Evolutionary conservation across 2,888 invertebrate genomes (phyloP), one percentile per base, ranked within the genome.

Genomic region (Agrotis exclamationis): DNA sequence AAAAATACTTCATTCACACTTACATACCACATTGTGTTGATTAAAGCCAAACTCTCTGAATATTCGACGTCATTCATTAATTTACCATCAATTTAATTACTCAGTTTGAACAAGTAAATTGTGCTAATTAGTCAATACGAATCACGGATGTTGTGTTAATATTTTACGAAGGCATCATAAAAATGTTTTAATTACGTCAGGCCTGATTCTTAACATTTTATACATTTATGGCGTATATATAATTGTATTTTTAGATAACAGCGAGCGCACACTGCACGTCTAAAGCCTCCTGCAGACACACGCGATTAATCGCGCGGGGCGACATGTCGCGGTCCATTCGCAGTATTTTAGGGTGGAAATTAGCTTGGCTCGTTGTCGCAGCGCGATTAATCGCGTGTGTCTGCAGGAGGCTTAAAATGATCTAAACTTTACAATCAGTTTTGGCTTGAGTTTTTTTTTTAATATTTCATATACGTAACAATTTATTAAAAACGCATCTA

Each of bases 81-180:
- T 56, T 39, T 16, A 22, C 0, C 9, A 39, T 28, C 22, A 48
- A 28, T 13, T 63, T 28, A 44, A 70, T 59, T 48, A 59, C 9
- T 22, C 33, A 51, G 45, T 18, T 48, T 22, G 2, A 65, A 53
- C 59, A 60, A 44, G 14, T 5, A 33, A 20, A 48, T 48, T 18
- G 56, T 13, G 4, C 65, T 66, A 50, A 76, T 76, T 76, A 66
- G 11, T 47, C 22, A 14, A 54, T 65, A 28, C 56, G n/a, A 54
- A 48, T 5, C 63, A 44, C 63, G 76, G 76, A 76, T 72, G 51
- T 75, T 54, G 53, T 50, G 9, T 56, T 14, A 56, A 56, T 3
- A 51, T 51, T 69, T 7, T 47, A 45, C 33, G 18, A 3, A 39
- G 39, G 2, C 39, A 51, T 63, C 39, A 51, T 71, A 56, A 66